Percentiles rank a stretch among this genome's conserved stretches.
phyloP scores from a whole-genome alignment of 2,113 vertebrate genomes.

The Scartelaos histophorus region DNA sequence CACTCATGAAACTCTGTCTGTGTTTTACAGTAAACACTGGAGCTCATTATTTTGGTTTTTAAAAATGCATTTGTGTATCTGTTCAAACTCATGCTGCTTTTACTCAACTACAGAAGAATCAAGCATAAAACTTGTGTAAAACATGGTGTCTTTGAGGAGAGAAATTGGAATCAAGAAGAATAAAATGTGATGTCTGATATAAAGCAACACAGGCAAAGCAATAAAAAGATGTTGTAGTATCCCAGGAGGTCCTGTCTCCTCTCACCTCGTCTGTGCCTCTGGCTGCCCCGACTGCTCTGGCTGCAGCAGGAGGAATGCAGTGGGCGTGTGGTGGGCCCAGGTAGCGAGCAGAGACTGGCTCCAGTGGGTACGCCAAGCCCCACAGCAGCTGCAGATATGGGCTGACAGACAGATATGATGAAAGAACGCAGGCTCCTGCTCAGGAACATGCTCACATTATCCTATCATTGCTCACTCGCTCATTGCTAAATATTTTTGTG shows the following conservation, averaged over 20 bases:
- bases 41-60: too few species aligned
- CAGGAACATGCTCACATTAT: constrained; percentile 12
- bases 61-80: too few species aligned
- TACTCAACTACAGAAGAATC: too few species aligned
- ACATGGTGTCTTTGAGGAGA: neutral
- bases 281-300: constrained; percentile 26
- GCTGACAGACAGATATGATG: constrained; percentile 26
- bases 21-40: too few species aligned
- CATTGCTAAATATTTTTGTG: neutral
- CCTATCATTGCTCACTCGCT: neutral
- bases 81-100: too few species aligned
- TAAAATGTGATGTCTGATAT: too few species aligned
- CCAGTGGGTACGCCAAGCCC: constrained; percentile 56
- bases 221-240: constrained; percentile 16
- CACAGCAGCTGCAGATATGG: constrained; percentile 31
- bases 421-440: constrained; percentile 41
- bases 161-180: neutral
- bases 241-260: constrained; percentile 24
- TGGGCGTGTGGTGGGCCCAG: constrained; percentile 55
- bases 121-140: too few species aligned
- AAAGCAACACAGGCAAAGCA: neutral
- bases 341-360: constrained; percentile 68
- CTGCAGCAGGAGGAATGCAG: constrained; percentile 58
- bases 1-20: too few species aligned
- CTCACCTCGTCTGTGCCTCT: constrained; percentile 54